A percentile compares a stretch with the other conserved stretches of the same genome.
These are phyloP conservation scores for Gastrophysa polygoni DNA, from an alignment of 2,888 invertebrate genomes.

Conservation along the genomic window DNA sequence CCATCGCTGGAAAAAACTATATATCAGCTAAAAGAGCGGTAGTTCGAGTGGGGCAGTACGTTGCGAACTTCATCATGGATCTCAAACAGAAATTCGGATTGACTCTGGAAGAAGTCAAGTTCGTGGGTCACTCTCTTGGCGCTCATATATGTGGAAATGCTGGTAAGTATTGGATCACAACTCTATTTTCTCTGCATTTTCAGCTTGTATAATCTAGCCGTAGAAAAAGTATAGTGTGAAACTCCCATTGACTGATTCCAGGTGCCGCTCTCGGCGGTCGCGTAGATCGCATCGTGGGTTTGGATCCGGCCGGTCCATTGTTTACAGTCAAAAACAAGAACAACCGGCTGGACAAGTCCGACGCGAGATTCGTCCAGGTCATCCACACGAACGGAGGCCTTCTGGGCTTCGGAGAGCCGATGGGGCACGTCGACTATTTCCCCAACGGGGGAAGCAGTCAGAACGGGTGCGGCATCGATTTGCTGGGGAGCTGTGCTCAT, in stretches of 20 bases:
- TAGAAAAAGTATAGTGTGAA: no score
- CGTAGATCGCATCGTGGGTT: slow-evolving; percentile 47
- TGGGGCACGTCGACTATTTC: slow-evolving; percentile 51
- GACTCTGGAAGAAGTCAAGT: slow-evolving; percentile 17
- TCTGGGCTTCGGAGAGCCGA: slow-evolving; percentile 33
- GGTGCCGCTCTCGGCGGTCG: slow-evolving; percentile 15
- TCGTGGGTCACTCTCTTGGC: slow-evolving; percentile 45
- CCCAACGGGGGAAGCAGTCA: slow-evolving; percentile 52
- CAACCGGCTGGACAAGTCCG: slow-evolving; percentile 45
- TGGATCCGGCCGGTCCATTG: slow-evolving; percentile 50
- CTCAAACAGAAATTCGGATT: slow-evolving; percentile 23
- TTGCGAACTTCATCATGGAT: slow-evolving; percentile 38
- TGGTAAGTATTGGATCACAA: no score
- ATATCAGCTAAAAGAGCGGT: slow-evolving; percentile 37
- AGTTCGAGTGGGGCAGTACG: slow-evolving; percentile 37
- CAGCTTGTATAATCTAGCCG: no score
- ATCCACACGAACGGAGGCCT: slow-evolving; percentile 46
- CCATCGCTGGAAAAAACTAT: slow-evolving; percentile 31
- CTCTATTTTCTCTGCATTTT: no score
- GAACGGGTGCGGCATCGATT: slow-evolving; percentile 50
- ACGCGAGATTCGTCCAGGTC: slow-evolving; percentile 49
- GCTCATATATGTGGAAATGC: slow-evolving; percentile 49
- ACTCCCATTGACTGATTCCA: slow-evolving; percentile 20
- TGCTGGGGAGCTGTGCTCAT: slow-evolving; percentile 55
- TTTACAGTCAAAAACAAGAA: slow-evolving; percentile 39